Evolutionary conservation across 2,113 vertebrate species (phyloP).

Genomic region (Grammomys surdaster): DNA sequence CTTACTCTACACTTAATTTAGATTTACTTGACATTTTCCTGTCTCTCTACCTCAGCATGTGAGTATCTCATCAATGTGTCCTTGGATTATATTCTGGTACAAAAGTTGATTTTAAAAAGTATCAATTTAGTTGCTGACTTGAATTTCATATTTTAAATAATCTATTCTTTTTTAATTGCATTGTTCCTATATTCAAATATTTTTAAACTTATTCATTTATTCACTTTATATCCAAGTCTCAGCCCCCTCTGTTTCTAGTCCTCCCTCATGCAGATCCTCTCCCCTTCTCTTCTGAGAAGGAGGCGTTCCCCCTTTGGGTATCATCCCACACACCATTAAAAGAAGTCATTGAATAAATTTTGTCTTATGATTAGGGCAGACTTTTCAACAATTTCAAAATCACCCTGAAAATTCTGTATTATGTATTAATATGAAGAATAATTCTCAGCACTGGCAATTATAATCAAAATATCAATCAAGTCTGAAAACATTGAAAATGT

Average conservation of each 20-base stretch:
- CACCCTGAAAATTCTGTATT: neutral
- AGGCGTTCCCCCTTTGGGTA: too few species aligned
- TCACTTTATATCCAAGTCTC: too few species aligned
- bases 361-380: neutral
- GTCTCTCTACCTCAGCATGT: neutral
- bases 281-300: too few species aligned
- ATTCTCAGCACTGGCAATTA: neutral
- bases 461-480: constrained; percentile 15
- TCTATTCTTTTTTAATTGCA: too few species aligned
- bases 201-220: too few species aligned
- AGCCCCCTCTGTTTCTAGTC: too few species aligned
- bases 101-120: neutral
- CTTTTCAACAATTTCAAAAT: neutral
- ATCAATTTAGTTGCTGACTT: neutral
- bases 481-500: neutral
- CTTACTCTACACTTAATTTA: neutral
- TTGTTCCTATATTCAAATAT: too few species aligned
- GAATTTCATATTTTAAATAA: neutral
- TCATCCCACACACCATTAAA: too few species aligned
- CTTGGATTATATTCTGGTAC: neutral
- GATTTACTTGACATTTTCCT: neutral
- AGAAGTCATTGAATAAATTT: neutral
- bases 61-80: neutral
- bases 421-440: neutral
- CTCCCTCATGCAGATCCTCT: too few species aligned